Conservation (phyloP, 1,140 invertebrate species). For the Lepidurus arcticus region DNA sequence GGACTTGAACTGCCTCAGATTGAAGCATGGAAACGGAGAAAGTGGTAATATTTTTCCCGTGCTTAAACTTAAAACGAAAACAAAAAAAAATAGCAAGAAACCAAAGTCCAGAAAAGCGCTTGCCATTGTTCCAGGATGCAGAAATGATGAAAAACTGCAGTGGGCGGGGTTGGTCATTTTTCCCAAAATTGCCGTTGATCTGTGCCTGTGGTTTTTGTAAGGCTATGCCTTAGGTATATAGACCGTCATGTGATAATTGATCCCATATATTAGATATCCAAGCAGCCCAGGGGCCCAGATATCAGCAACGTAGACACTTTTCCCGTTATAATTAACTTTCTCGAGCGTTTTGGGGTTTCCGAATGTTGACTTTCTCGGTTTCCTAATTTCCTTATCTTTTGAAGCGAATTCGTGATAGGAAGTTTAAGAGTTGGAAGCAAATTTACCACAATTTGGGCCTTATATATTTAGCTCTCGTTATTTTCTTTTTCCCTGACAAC, state of each 20-base stretch:
- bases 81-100: background rate
- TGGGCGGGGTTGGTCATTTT: background rate
- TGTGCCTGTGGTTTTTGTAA: conserved; percentile 21
- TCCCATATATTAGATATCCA: conserved; percentile 16
- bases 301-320: background rate
- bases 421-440: background rate
- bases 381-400: background rate
- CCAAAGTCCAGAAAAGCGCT: background rate
- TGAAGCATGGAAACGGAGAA: conserved; percentile 1
- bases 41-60: background rate
- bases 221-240: conserved; percentile 18
- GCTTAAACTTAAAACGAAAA: background rate
- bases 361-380: background rate
- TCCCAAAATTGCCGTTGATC: background rate
- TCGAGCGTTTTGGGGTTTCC: background rate
- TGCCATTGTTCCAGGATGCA: conserved; percentile 15
- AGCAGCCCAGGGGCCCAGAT: conserved; percentile 17
- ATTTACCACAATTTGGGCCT: conserved; percentile 14
- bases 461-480: conserved; percentile 1
- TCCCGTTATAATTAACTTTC: no score
- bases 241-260: conserved; percentile 15
- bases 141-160: background rate
- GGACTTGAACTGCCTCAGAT: background rate
- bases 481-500: background rate
- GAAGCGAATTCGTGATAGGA: background rate